Base-by-base conservation (phyloP, 2,888 invertebrate species). In the Mesorhabditis sp. region DNA sequence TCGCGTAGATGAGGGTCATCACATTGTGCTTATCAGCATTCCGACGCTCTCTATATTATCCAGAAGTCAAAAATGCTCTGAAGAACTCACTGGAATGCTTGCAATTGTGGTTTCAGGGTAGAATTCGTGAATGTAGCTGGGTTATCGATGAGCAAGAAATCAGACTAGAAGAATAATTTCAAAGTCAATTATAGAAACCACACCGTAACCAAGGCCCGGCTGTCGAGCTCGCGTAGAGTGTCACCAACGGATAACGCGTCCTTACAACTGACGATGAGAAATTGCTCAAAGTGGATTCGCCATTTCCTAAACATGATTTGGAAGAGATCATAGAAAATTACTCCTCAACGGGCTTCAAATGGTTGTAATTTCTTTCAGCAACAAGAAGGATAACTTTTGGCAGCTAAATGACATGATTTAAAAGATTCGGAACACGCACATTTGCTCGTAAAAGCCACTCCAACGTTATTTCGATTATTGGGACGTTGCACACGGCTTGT, bases 111-210 rank as follows among this genome's bases (percentile, higher is more conserved):
- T 1, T 66, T 61, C 4, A 83, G 67, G 6, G 72, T 75, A 3
- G 75, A 70, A 3, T 73, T 74, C 64, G 76, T 76, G 45, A 82
- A 71, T 1, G 79, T 72, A 0, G 80, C 73, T 6, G 80, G 75
- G 65, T 80, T 81, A 45, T 78, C 70, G 45, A 83, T 70, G 1
- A 83, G 71, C 15, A 83, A 70, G 68, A 83, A 83, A 43, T 83
- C 83, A 62, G 7, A 67, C 15, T 41, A n/a, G 58, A 58, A 70
- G 15, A 67, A 66, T 2, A 50, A 58, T 13, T 67, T 28, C 6
- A 45, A 58, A 66, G 13, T 42, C 42, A 41, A 6, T 41, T 13
- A 58, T n/a, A 15, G 5, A 13, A 42, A 58, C 45, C n/a, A 65
- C 72, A 71, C 71, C 15, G 68, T 74, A 43, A 83, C 67, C 4